Conservation (phyloP, 2,113 vertebrate genomes). For the Glareola pratincola region DNA sequence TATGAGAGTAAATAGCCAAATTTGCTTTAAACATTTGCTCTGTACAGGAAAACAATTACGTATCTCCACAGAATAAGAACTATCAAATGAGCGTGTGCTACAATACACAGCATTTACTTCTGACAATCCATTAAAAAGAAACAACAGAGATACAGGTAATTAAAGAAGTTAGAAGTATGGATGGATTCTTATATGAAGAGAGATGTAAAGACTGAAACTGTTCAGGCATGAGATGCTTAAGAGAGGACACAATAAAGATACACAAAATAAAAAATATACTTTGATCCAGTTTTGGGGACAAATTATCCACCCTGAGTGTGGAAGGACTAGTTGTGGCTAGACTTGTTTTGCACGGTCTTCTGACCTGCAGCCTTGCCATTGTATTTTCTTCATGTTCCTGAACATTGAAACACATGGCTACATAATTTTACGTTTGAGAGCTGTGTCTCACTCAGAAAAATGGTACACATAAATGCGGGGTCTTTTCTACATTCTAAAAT, state of each 20-base stretch:
- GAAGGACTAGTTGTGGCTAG: neutral
- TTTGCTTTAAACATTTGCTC: neutral
- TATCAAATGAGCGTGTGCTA: neutral
- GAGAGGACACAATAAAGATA: neutral
- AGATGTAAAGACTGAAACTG: neutral
- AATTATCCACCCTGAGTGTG: neutral
- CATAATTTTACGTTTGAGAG: neutral
- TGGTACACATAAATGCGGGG: rapidly evolving
- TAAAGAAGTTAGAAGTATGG: neutral
- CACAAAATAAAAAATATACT: neutral
- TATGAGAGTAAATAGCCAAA: neutral
- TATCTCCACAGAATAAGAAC: neutral
- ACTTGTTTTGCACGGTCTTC: neutral
- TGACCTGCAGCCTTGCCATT: neutral
- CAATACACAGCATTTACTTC: neutral
- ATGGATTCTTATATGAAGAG: neutral
- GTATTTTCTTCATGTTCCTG: neutral
- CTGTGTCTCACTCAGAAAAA: neutral
- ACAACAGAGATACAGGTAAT: neutral
- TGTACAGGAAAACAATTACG: neutral
- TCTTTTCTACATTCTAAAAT: neutral
- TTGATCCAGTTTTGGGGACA: neutral
- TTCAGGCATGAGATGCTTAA: neutral
- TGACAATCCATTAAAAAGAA: neutral
- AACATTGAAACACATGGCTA: neutral